Percentiles rank a stretch among this genome's conserved stretches.
These are phyloP conservation scores for Caenorhabditis briggsae DNA, from an alignment of 1,140 invertebrate genomes.

Conservation along the genomic window DNA sequence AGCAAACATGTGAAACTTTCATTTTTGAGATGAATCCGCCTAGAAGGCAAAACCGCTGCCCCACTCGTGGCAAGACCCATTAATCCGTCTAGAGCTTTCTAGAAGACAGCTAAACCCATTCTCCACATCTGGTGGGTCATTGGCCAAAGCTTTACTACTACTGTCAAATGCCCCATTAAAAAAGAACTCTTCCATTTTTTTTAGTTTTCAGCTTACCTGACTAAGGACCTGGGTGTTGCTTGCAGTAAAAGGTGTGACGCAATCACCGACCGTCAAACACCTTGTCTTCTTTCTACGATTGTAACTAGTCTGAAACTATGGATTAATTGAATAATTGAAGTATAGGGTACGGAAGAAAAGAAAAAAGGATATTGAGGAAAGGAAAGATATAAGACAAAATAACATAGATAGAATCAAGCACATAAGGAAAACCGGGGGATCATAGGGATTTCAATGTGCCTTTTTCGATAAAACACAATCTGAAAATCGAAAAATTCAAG, in stretches of 20 bases:
- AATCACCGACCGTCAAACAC: constrained; percentile 48
- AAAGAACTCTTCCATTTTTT: neutral
- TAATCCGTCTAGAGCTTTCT: neutral
- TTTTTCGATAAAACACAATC: too few relatives aligned
- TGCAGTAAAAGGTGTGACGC: constrained; percentile 33
- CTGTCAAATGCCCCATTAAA: neutral
- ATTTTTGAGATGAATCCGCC: too few relatives aligned
- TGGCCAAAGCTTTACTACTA: neutral
- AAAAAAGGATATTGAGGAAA: neutral
- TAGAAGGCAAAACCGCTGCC: neutral
- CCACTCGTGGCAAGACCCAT: neutral
- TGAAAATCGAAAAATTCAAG: too few relatives aligned
- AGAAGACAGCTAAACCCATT: neutral
- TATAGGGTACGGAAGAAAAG: neutral
- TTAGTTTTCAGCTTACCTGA: constrained; percentile 13
- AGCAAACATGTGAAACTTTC: too few relatives aligned
- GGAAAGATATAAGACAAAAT: neutral
- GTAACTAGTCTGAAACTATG: constrained; percentile 45
- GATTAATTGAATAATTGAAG: neutral
- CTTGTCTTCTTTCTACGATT: constrained; percentile 33
- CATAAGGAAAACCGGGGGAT: too few relatives aligned
- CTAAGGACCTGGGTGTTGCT: constrained; percentile 42
- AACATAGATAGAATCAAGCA: too few relatives aligned
- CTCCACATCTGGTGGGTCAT: neutral
- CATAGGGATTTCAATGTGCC: too few relatives aligned